Evolutionary conservation across 2,888 invertebrate species (phyloP), one percentile per base, ranked within the genome.

Genomic region (Invenusta paracnida): DNA sequence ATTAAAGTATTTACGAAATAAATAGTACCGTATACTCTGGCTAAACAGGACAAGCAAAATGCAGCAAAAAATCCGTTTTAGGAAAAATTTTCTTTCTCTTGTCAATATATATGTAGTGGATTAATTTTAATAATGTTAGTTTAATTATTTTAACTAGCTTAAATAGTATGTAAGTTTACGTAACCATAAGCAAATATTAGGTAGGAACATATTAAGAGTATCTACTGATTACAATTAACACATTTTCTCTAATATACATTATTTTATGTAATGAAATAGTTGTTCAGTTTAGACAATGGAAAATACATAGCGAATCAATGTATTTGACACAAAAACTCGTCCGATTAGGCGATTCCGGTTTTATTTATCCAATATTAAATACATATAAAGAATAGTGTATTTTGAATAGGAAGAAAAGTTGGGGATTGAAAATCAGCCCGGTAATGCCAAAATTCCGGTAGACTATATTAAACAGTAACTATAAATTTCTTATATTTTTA

Each of bases 41-140:
- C 73, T 73, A 73, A 13, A 73, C 73, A 23, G 73, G 73, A 73
- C 73, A 73, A 73, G 27, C 73, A 73, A 73, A 73, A 73, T 73
- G 25, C 73, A 73, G 27, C 73, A 73, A 73, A 73, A 73, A 73
- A 23, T 48, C 48, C 17, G 48, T 11, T 48, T 48, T 17, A 48
- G 48, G 11, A 11, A 17, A 48, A 11, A 11, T 48, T 17, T 48
- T 11, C 11, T 48, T 48, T n/a, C n/a, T n/a, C n/a, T n/a, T n/a
- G n/a, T n/a, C n/a, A n/a, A n/a, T n/a, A n/a, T n/a, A n/a, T n/a
- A n/a, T n/a, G n/a, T n/a, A n/a, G n/a, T 48, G 48, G 48, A 17
- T 17, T 11, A 48, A 48, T 11, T 48, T 48, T 48, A 48, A 48
- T 11, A 48, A 48, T 48, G 48, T 48, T 48, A 48, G 5, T 48